These are phyloP conservation scores for Teinopalpus imperialis DNA, from an alignment of 2,888 invertebrate genomes.

Conservation along the genomic window DNA sequence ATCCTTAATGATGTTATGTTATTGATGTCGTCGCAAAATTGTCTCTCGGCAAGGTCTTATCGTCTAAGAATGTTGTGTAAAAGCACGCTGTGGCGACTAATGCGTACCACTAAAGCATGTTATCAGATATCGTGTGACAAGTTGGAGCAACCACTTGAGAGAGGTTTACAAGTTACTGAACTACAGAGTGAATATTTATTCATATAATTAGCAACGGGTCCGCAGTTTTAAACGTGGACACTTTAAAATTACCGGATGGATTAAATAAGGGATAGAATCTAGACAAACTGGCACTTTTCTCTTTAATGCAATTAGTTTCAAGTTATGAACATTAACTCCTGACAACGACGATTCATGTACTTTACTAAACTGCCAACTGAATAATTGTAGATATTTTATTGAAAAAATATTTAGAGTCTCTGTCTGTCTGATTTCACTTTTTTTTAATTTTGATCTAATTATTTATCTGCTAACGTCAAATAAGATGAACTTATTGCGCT, in stretches of 20 bases:
- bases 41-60: slow-evolving; percentile 14
- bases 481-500: too few species aligned
- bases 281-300: background rate
- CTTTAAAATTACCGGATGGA: background rate
- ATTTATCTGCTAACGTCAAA: too few species aligned
- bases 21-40: slow-evolving; percentile 11
- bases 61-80: slow-evolving; percentile 23
- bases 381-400: too few species aligned
- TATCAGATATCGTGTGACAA: slow-evolving; percentile 59
- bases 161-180: slow-evolving; percentile 22
- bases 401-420: too few species aligned
- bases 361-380: too few species aligned
- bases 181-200: slow-evolving; percentile 21
- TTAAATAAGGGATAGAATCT: background rate
- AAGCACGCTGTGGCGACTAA: slow-evolving; percentile 40
- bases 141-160: slow-evolving; percentile 46
- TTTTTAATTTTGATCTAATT: too few species aligned
- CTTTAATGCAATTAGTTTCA: slow-evolving; percentile 1
- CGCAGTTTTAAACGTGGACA: background rate
- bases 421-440: too few species aligned
- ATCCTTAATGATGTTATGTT: slow-evolving; percentile 16
- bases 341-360: too few species aligned
- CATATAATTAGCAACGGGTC: slow-evolving; percentile 16
- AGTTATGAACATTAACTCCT: too few species aligned
- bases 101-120: slow-evolving; percentile 50